A percentile compares a stretch with the other conserved stretches of the same genome.
Evolutionary conservation across 2,797 vertebrate genomes (phyloP).

Genomic region (Phataginus tricuspis): DNA sequence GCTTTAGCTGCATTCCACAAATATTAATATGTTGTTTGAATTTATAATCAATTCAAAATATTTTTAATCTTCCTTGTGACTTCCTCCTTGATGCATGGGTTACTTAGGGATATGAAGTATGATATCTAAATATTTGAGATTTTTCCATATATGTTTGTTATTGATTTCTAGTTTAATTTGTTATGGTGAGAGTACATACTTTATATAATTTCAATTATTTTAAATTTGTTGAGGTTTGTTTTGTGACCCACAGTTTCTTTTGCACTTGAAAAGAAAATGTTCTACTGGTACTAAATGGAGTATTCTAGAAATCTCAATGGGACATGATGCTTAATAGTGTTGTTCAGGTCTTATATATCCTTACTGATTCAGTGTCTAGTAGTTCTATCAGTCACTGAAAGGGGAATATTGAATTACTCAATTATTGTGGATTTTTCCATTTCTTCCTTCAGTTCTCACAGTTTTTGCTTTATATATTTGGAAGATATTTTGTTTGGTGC

Average conservation of each 20-base stretch:
- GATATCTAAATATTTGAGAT: background rate
- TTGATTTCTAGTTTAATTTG: background rate
- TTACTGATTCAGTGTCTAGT: background rate
- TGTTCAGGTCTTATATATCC: background rate
- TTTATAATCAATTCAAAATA: background rate
- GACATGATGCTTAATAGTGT: background rate
- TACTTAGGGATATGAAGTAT: background rate
- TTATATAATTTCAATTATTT: background rate
- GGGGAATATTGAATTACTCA: background rate
- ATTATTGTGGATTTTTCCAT: background rate
- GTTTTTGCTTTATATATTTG: background rate
- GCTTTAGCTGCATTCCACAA: background rate
- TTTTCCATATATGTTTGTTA: background rate
- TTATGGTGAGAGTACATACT: background rate
- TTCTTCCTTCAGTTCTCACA: background rate
- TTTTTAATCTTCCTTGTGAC: background rate
- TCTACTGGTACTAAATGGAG: background rate
- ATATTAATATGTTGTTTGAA: background rate
- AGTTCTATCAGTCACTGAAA: background rate
- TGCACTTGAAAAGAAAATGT: background rate
- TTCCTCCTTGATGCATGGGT: background rate
- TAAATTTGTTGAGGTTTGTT: background rate
- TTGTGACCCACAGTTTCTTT: background rate
- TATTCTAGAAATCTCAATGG: background rate
- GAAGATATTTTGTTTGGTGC: background rate